These are phyloP conservation scores for Leucoptera coffeella DNA, from an alignment of 2,888 invertebrate genomes.

Conservation along the genomic window DNA sequence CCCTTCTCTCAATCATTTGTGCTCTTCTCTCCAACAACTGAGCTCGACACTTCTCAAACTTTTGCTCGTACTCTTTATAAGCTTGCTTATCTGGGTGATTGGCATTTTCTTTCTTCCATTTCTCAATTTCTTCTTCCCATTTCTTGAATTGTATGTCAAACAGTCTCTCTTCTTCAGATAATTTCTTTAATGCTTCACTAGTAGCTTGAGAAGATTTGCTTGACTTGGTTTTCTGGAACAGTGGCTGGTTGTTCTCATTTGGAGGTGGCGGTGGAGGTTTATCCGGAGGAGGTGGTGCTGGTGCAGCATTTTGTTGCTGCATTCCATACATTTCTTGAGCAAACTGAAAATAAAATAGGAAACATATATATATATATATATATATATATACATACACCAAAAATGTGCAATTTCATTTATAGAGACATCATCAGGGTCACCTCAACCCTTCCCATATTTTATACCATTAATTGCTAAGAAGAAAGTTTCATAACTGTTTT, in stretches of 20 bases:
- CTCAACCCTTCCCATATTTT: too few relatives aligned
- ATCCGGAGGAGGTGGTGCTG: conserved; percentile 9
- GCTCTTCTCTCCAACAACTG: conserved; percentile 74
- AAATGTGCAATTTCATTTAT: too few relatives aligned
- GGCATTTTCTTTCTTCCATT: conserved; percentile 86
- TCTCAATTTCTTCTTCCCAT: conserved; percentile 88
- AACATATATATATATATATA: too few relatives aligned
- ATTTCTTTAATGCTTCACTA: conserved; percentile 28
- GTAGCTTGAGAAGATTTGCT: conserved; percentile 16
- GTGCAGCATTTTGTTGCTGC: conserved; percentile 11
- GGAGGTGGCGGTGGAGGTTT: conserved; percentile 2
- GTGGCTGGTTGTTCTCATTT: conserved; percentile 4
- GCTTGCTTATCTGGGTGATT: conserved; percentile 88
- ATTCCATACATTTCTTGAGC: conserved; percentile 30
- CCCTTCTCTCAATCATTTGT: conserved; percentile 68
- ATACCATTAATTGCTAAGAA: too few relatives aligned
- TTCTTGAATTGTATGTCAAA: conserved; percentile 85
- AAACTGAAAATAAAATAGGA: conserved; percentile 18
- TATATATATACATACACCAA: too few relatives aligned
- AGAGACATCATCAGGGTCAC: too few relatives aligned
- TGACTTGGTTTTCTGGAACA: conserved; percentile 5
- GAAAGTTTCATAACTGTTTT: too few relatives aligned
- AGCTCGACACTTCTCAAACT: conserved; percentile 79
- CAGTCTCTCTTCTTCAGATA: conserved; percentile 67
- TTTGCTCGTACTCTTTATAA: conserved; percentile 79